Base-by-base conservation (phyloP, 2,113 vertebrate species). In the Callipepla squamata region DNA sequence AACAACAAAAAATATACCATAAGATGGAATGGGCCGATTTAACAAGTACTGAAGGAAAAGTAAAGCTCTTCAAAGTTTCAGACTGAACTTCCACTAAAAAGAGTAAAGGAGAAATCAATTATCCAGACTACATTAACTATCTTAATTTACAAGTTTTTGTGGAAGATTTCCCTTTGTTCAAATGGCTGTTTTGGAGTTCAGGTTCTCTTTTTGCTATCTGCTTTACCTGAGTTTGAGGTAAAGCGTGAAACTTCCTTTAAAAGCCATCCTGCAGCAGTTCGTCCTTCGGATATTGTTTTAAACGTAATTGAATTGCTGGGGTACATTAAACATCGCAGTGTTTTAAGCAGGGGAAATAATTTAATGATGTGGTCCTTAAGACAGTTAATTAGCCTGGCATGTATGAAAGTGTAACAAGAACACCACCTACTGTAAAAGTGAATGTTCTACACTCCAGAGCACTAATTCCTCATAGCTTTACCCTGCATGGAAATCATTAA, bases 361-460 rank as follows among this genome's bases (percentile, higher is more conserved):
- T 97, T 98, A 98, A 97, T 95, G 97, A 97, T 95, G 96, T 95
- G 96, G 97, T 97, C 96, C 98, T 97, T 97, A 95, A 95, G 97
- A 96, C 92, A 92, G 97, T 97, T 98, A 98, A 98, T 98, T 98
- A 98, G 97, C 90, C 95, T 96, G 93, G 96, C 97, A 94, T 96
- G 96, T 97, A 98, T 97, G 97, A 98, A 97, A 98, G 97, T 98
- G 98, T 98, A 97, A 98, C 97, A 98, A 98, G 98, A 98, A 97
- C 97, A 98, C 98, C 98, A 98, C 98, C 98, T 98, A 98, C 98
- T 97, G 98, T 98, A 98, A 98, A 97, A 97, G 96, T 47, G 94
- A 97, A 97, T 94, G 97, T 97, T 98, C 97, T 98, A 96, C 98
- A 98, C 97, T 97, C 91, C 51, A 4, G 44, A 96, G 94, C 85